phyloP scores from a whole-genome alignment of 2,888 invertebrate genomes.

The Morpho achilles region DNA sequence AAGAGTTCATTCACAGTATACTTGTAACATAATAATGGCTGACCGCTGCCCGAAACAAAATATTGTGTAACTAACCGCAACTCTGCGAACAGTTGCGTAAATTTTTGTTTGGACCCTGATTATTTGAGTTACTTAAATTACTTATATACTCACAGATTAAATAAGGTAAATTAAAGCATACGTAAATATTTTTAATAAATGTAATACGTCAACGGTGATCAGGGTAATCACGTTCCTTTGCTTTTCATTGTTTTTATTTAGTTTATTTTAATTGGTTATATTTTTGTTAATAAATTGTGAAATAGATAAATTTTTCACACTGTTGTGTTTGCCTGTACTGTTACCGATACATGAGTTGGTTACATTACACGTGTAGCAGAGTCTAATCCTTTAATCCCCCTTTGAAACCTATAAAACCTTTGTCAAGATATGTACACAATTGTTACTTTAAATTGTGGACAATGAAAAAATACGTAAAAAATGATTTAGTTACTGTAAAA shows the following conservation, averaged over 20 bases:
- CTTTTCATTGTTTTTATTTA: background rate
- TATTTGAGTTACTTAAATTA: too few species aligned
- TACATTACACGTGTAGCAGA: constrained; percentile 5
- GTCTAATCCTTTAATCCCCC: constrained; percentile 11
- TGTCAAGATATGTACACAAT: background rate
- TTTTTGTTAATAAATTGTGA: background rate
- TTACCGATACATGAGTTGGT: constrained; percentile 9
- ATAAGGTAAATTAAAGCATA: too few species aligned
- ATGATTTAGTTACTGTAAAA: too few species aligned
- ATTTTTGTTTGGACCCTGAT: too few species aligned
- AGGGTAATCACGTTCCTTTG: background rate
- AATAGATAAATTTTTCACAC: background rate
- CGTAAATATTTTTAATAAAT: too few species aligned
- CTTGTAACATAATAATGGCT: too few species aligned
- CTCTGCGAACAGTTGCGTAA: too few species aligned
- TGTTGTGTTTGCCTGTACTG: constrained; percentile 6
- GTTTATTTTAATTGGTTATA: too few species aligned
- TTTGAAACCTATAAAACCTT: constrained; percentile 8
- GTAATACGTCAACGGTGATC: too few species aligned
- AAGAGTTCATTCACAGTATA: too few species aligned
- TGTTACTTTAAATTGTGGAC: background rate
- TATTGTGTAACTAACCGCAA: constrained; percentile 1
- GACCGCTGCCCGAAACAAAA: too few species aligned
- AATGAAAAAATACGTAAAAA: background rate
- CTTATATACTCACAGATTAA: too few species aligned